Evolutionary conservation across 2,888 invertebrate species (phyloP).

Genomic region (Serripes groenlandicus): DNA sequence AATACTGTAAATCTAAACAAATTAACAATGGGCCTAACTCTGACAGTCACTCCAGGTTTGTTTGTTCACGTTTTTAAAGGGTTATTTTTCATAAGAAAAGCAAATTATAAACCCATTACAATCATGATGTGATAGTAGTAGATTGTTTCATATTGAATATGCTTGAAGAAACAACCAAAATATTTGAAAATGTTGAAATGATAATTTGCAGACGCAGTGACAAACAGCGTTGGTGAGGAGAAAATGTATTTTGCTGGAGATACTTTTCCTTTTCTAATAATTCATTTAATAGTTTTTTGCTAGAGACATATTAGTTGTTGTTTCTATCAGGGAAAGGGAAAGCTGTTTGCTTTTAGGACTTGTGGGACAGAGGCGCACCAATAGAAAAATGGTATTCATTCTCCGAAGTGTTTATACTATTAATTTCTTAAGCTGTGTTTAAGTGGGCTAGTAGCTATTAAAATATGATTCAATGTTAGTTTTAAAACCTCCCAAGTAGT

Average conservation of each 20-base stretch:
- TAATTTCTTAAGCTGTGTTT: no score
- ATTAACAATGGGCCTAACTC: slow-evolving; percentile 23
- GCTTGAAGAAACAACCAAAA: background rate
- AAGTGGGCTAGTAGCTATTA: no score
- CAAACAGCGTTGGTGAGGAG: background rate
- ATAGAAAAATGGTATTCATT: no score
- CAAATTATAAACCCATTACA: slow-evolving; percentile 17
- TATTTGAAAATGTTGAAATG: background rate
- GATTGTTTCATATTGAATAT: background rate
- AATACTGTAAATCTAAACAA: slow-evolving; percentile 27
- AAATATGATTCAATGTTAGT: no score
- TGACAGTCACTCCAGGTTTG: slow-evolving; percentile 20
- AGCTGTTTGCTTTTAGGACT: background rate
- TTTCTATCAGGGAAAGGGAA: background rate
- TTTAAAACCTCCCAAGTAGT: no score
- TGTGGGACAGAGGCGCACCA: no score
- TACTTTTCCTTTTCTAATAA: background rate
- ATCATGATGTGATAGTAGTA: no score
- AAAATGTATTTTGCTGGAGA: background rate
- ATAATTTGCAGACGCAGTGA: background rate
- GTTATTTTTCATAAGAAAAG: slow-evolving; percentile 4
- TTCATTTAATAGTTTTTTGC: background rate
- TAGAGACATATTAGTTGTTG: background rate
- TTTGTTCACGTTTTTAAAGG: slow-evolving; percentile 23
- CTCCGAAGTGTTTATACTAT: no score